Evolutionary conservation across 2,888 invertebrate species (phyloP).

Genomic region (Drosophila falleni): DNA sequence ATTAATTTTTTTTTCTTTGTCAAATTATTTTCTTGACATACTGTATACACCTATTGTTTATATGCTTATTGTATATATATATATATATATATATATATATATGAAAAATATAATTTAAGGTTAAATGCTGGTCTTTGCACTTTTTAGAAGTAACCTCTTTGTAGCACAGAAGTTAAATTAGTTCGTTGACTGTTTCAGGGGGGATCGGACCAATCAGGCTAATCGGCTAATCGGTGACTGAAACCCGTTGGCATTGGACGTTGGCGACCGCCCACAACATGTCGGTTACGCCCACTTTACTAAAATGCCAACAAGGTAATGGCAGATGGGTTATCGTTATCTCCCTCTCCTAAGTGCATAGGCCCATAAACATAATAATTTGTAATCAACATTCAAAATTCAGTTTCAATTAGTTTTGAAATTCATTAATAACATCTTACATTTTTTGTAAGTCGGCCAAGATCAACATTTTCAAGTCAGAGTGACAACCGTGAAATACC

Average conservation of each 20-base stretch:
- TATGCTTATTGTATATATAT: no score
- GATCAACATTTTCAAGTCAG: conserved; percentile 49
- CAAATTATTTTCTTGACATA: background rate
- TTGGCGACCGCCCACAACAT: conserved; percentile 15
- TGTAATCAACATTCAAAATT: conserved; percentile 36
- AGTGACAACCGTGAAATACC: conserved; percentile 59
- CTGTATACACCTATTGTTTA: background rate
- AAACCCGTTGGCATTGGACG: conserved; percentile 68
- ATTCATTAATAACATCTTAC: conserved; percentile 30
- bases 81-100: no score
- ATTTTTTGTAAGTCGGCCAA: conserved; percentile 67
- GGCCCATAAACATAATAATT: conserved; percentile 44
- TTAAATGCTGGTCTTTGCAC: conserved; percentile 64
- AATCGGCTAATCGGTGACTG: conserved; percentile 1
- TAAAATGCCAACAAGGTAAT: conserved; percentile 69
- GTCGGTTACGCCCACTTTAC: conserved; percentile 52
- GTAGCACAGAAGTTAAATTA: conserved; percentile 36
- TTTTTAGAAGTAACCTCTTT: conserved; percentile 36
- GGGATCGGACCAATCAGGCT: conserved; percentile 35
- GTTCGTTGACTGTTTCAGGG: conserved; percentile 68
- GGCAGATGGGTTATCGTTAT: conserved; percentile 22
- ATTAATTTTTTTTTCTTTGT: background rate
- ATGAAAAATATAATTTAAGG: conserved; percentile 39
- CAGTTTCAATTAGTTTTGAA: conserved; percentile 48
- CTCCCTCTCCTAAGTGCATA: conserved; percentile 61